Base-by-base conservation (phyloP, 2,888 invertebrate species). In the Cryptosula pallasiana region DNA sequence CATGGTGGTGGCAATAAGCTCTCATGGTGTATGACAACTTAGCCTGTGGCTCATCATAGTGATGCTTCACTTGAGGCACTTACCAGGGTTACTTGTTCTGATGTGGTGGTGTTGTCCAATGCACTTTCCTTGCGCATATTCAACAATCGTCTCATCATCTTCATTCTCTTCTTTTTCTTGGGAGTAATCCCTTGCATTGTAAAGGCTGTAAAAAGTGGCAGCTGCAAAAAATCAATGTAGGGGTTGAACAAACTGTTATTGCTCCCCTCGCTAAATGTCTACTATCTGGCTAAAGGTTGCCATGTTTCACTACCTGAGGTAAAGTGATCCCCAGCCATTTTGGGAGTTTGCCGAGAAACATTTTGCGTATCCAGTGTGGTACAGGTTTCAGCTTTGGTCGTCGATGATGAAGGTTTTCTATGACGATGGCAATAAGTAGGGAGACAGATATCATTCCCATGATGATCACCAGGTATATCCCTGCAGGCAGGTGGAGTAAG, bases 401-500 rank as follows among this genome's bases (percentile, higher is more conserved):
- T 63, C 63, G 29, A 32, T 63, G 63, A n/a, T 63, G 63, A 13
- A 63, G 63, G 32, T 63, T 63, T 32, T 63, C 63, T 29, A 63
- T 63, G 5, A 63, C n/a, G 34, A 63, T 63, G 5, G 63, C 63
- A 34, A 63, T 25, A 34, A 63, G 27, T 13, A 63, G 34, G 32
- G 63, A 63, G n/a, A 63, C 20, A 29, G 63, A 63, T 20, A 63
- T 63, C 63, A 63, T 63, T 27, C 63, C 27, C 63, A 63, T 63
- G 27, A 63, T 63, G 27, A 63, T 63, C 3, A 63, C 63, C 63
- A 63, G 63, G 32, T 63, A 63, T 27, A 63, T 63, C 20, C 63
- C 63, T 63, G 34, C 13, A 32, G n/a, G n/a, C n/a, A n/a, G n/a
- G n/a, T n/a, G n/a, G n/a, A n/a, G n/a, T n/a, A n/a, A n/a, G n/a